A percentile compares a stretch with the other conserved stretches of the same genome.
Conservation (phyloP, 2,113 vertebrate genomes). For the Rhinolophus sinicus region DNA sequence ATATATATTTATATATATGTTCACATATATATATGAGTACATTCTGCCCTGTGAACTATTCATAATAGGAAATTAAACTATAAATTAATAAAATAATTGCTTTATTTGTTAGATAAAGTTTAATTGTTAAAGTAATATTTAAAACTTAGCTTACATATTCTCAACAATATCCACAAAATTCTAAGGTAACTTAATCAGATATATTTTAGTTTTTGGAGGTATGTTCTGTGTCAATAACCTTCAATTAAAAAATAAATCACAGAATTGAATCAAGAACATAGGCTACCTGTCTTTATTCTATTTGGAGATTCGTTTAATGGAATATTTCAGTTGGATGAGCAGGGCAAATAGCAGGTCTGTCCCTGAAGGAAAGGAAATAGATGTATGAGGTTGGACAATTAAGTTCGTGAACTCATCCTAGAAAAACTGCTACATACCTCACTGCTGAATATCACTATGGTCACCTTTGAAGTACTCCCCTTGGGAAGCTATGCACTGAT, state of each 20-base stretch:
- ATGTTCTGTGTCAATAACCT: background rate
- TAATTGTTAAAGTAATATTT: background rate
- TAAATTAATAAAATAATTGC: background rate
- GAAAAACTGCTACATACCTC: too few species aligned
- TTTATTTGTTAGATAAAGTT: background rate
- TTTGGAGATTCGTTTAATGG: background rate
- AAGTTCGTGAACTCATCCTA: too few species aligned
- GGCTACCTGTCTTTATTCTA: background rate
- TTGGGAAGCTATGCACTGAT: too few species aligned
- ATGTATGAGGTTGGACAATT: background rate
- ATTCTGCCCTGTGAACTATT: background rate
- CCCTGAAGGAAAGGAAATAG: background rate
- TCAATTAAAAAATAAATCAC: background rate
- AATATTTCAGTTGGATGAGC: background rate
- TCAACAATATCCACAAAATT: background rate
- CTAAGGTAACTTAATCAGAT: background rate
- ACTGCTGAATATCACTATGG: too few species aligned
- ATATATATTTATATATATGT: too few species aligned
- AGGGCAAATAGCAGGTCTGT: background rate
- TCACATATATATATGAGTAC: too few species aligned
- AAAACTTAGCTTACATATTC: background rate
- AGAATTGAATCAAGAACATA: background rate
- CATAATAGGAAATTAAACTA: background rate
- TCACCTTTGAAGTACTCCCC: too few species aligned
- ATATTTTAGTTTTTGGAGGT: background rate